Evolutionary conservation across 2,888 invertebrate genomes (phyloP), one percentile per base, ranked within the genome.

Genomic region (Cremastinae sp.): DNA sequence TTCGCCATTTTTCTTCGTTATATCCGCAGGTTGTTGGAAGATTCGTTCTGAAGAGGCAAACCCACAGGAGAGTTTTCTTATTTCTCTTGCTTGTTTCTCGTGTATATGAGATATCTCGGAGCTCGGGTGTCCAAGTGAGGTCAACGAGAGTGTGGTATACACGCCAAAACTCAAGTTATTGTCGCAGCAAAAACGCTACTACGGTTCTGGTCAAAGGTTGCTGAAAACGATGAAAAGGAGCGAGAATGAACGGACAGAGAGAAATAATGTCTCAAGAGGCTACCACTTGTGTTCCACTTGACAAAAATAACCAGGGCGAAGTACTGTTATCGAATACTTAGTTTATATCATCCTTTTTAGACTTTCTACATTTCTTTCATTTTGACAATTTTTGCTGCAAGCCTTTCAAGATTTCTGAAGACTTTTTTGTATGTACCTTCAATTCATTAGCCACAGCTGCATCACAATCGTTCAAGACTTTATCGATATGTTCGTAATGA

Each of bases 151-250:
- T 39, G 37, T 58, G 39, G 41, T 3, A 28, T 71, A 74, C 70
- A 77, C 65, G 55, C 47, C 65, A 69, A 77, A 77, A 77, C 73
- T 77, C 65, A 61, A 77, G 73, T 77, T 74, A 74, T 77, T 77
- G 69, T 74, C 73, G 56, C 61, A 65, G 51, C 47, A 72, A 74
- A 74, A 73, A 77, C 49, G 18, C 55, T n/a, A 47, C 5, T 5
- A 16, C 20, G 14, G 69, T 18, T 39, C 45, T 37, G 76, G 73
- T 77, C 73, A 77, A 77, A 77, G 76, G 73, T 73, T 59, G 12
- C 61, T 49, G 47, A 49, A 70, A 70, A 69, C 64, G 65, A n/a
- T n/a, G n/a, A n/a, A n/a, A n/a, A n/a, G n/a, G n/a, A n/a, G n/a
- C n/a, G n/a, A 59, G 76, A 37, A 47, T 2, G 28, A 28, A 37